A percentile compares a stretch with the other conserved stretches of the same genome.
Evolutionary conservation across 2,888 invertebrate genomes (phyloP).

Genomic region (Tipula vernalis): DNA sequence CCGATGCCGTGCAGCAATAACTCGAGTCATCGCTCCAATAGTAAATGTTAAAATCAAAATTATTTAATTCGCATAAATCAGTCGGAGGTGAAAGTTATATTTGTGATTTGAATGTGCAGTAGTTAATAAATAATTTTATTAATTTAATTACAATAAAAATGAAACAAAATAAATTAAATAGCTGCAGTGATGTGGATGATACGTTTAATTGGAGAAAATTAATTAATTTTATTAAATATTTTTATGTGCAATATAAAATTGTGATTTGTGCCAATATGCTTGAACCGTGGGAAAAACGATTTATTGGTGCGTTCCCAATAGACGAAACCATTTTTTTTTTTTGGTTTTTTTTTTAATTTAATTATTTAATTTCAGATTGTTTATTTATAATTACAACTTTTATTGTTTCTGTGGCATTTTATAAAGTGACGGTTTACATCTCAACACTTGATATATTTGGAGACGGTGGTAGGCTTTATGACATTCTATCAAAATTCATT

Average conservation of each 20-base stretch:
- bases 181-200: not conserved
- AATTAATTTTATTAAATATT: constrained; percentile 17
- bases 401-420: not conserved
- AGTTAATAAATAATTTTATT: not conserved
- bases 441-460: not conserved
- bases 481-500: not conserved
- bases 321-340: not conserved
- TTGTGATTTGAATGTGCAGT: not conserved
- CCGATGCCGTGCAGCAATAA: too few relatives aligned
- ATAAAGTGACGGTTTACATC: not conserved
- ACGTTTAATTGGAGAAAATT: not conserved
- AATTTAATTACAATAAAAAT: not conserved
- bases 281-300: constrained; percentile 37
- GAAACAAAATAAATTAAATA: not conserved
- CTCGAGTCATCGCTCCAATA: too few relatives aligned
- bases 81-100: not conserved
- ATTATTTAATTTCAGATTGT: not conserved
- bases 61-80: not conserved
- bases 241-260: constrained; percentile 36
- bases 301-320: constrained; percentile 29
- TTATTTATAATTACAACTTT: not conserved
- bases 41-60: too few relatives aligned
- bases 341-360: not conserved
- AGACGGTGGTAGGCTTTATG: not conserved
- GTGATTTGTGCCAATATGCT: constrained; percentile 38